Base-by-base conservation (phyloP, 2,797 vertebrate species). In the Poeciliopsis gracilis region DNA sequence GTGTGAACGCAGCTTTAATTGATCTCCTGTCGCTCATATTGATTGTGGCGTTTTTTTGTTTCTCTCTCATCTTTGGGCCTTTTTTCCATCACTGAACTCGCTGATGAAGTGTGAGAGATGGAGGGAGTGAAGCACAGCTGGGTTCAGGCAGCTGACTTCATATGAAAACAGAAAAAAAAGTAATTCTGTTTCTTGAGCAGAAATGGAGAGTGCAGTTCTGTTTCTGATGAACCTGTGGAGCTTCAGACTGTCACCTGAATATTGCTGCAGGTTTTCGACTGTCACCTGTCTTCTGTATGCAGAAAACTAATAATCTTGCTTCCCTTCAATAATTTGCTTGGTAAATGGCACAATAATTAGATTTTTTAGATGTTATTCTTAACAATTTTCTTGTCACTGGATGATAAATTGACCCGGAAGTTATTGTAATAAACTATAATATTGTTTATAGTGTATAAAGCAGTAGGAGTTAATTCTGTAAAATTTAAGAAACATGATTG, bases 81-180 rank as follows among this genome's bases (percentile, higher is more conserved):
- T 84, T 87, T 91, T 69, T 70, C 88, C 89, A 89, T 90, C 78
- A 10, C 55, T 8, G 74, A 76, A 77, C 77, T 75, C 38, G 10
- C 6, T 43, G 61, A 20, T 38, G 76, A 69, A 33, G 73, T 57
- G 33, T 25, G 28, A 51, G 45, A 45, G 61, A 16, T 20, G 57
- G 76, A 66, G 73, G 30, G 63, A 61, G 51, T 15, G 72, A 53
- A 23, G 72, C 76, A 7, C 90, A 91, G 86, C 84, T 88, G 85
- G 75, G 79, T 46, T 80, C 80, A 77, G 82, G 72, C 57, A 66
- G 76, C 72, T 75, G 75, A 49, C 78, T 83, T 85, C 30, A 28
- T 30, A n/a, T n/a, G 25, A 55, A 55, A 55, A 55, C 15, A 51
- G 7, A 61, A 74, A 5, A 47, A 53, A 51, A 46, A 67, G 45